Evolutionary conservation across 2,113 vertebrate species (phyloP).

Genomic region (Perca fluviatilis): DNA sequence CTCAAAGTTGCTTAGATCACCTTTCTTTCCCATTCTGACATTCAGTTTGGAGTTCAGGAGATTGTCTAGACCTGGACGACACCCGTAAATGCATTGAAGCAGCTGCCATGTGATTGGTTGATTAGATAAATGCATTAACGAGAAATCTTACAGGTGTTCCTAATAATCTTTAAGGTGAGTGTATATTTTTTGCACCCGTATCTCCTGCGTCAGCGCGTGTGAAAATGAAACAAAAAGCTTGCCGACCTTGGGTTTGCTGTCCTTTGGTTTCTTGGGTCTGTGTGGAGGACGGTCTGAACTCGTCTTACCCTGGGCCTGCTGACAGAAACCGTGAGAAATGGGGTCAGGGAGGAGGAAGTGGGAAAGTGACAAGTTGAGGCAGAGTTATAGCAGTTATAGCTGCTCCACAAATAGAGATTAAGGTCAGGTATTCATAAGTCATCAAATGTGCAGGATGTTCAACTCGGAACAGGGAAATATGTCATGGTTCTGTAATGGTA

Average conservation of each 20-base stretch:
- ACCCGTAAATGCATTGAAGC: too few relatives aligned
- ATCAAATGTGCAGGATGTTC: conserved; percentile 27
- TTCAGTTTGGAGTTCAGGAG: too few relatives aligned
- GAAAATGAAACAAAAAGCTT: not conserved
- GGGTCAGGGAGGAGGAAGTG: conserved; percentile 14
- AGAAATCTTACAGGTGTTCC: too few relatives aligned
- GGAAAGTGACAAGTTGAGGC: conserved; percentile 39
- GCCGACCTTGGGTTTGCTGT: conserved; percentile 92
- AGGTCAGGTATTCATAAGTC: conserved; percentile 37
- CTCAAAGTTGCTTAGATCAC: too few relatives aligned
- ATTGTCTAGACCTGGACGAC: too few relatives aligned
- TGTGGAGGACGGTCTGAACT: conserved; percentile 83
- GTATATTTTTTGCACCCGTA: not conserved
- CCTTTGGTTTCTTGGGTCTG: conserved; percentile 95
- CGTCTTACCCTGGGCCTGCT: conserved; percentile 73
- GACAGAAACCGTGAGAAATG: conserved; percentile 46
- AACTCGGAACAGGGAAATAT: not conserved
- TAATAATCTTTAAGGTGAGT: too few relatives aligned
- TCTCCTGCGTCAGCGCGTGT: not conserved
- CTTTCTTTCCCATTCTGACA: too few relatives aligned
- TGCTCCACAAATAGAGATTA: conserved; percentile 51
- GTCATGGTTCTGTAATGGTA: not conserved
- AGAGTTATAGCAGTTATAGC: conserved; percentile 42
- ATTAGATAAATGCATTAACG: too few relatives aligned
- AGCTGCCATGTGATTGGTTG: too few relatives aligned